phyloP scores from a whole-genome alignment of 2,888 invertebrate species.

The Diarsia mendica region DNA sequence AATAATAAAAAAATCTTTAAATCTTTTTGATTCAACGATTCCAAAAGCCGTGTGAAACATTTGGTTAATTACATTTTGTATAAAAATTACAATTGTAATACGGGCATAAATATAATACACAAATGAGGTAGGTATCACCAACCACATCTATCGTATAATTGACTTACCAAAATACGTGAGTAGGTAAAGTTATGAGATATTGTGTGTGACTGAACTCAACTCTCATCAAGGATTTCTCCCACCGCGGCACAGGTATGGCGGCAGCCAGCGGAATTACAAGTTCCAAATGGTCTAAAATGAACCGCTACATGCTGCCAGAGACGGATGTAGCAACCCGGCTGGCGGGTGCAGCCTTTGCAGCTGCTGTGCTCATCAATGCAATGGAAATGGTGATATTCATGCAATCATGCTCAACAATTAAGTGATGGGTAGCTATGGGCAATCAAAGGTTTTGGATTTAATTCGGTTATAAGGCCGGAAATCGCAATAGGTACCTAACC shows the following conservation, averaged over 20 bases:
- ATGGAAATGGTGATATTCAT: neutral
- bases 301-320: neutral
- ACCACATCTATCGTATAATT: too few relatives aligned
- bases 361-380: constrained; percentile 1
- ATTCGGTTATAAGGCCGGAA: neutral
- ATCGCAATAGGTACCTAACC: neutral
- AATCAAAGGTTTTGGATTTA: neutral
- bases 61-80: too few relatives aligned
- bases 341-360: neutral
- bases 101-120: neutral
- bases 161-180: too few relatives aligned
- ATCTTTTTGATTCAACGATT: neutral
- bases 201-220: too few relatives aligned
- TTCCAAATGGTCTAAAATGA: too few relatives aligned
- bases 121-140: too few relatives aligned
- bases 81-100: neutral
- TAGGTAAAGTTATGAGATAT: too few relatives aligned
- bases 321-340: neutral
- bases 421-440: neutral
- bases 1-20: neutral
- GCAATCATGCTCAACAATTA: neutral
- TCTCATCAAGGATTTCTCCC: too few relatives aligned
- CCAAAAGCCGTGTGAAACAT: neutral
- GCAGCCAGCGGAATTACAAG: too few relatives aligned
- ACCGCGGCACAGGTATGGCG: too few relatives aligned